Evolutionary conservation across 2,888 invertebrate genomes (phyloP).

Genomic region (Pyrocoelia pectoralis): DNA sequence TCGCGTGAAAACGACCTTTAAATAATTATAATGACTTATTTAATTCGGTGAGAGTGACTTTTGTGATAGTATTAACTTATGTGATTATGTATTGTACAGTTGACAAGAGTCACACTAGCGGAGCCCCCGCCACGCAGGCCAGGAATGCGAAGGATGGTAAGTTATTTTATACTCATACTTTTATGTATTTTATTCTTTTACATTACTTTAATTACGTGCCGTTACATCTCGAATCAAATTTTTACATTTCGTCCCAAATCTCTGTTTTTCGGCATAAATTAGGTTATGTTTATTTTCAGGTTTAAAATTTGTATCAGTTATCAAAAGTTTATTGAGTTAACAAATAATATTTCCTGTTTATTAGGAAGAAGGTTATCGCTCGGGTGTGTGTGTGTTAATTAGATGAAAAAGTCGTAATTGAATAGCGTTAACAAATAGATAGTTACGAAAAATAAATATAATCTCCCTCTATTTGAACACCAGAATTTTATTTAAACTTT

Average conservation of each 20-base stretch:
- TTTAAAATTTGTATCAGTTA: not conserved
- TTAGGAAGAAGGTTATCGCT: not conserved
- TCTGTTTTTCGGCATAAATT: not conserved
- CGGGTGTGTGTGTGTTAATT: too few species aligned
- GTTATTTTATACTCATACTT: slow-evolving; percentile 51
- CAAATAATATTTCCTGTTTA: not conserved
- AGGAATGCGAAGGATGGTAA: slow-evolving; percentile 81
- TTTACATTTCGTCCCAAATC: too few species aligned
- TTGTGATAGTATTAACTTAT: slow-evolving; percentile 50
- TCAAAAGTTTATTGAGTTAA: not conserved
- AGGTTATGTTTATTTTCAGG: slow-evolving; percentile 1
- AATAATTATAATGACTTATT: slow-evolving; percentile 62
- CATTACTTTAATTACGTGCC: too few species aligned
- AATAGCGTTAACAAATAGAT: too few species aligned
- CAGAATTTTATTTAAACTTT: not conserved
- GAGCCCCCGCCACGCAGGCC: slow-evolving; percentile 75
- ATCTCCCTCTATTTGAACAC: not conserved
- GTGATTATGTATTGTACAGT: slow-evolving; percentile 76
- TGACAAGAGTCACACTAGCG: slow-evolving; percentile 78
- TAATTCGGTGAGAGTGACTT: slow-evolving; percentile 68
- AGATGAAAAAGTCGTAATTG: too few species aligned
- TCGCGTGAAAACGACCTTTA: slow-evolving; percentile 48
- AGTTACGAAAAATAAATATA: not conserved
- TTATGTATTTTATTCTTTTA: too few species aligned
- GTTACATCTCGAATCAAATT: too few species aligned